Evolutionary conservation across 1,140 invertebrate genomes (phyloP), one percentile per base, ranked within the genome.

Genomic region (Condylostylus longicornis): DNA sequence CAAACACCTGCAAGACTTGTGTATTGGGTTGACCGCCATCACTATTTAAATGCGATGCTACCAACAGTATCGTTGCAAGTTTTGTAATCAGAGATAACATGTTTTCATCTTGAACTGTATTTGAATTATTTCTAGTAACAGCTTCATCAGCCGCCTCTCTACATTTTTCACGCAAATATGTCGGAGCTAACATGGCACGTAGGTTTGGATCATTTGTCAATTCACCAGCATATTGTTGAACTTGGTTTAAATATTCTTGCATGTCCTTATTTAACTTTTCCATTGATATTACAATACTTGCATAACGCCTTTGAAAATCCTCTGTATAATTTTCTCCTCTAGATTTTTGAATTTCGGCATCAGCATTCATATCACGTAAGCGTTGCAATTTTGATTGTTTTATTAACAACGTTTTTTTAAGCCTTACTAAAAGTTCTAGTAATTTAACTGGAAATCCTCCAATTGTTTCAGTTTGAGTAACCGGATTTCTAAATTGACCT

Each of bases 261-360:
- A 97, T 70, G 59, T 90, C 83, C 41, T 72, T 70, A 62, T 98
- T 96, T 58, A 97, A 75, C 46, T 78, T 79, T 51, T 96, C 91
- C 38, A 98, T 70, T 43, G 93, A 86, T 33, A 96, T 75, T 2
- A 97, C 76, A 47, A 83, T 74, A 18, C 74, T 72, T 8, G 91
- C 90, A 65, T 98, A 98, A 53, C 74, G 74, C 48, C 77, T 75
- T 60, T 93, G 83, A 61, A 94, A 95, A 49, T 93, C 87, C 33
- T 82, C 71, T 9, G 78, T 70, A 2, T 21, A 23, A 33, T 43
- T 37, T 35, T 43, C 23, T 53, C 50, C 10, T 52, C 46, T 9
- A 35, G 82, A 84, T 54, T 76, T 75, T 47, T 78, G 72, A 61
- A 83, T 82, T 61, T 96, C 91, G 12, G 85, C 88, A 56, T 89